Evolutionary conservation across 1,140 invertebrate species (phyloP), one percentile per base, ranked within the genome.

Genomic region (Tetraneura akinire): DNA sequence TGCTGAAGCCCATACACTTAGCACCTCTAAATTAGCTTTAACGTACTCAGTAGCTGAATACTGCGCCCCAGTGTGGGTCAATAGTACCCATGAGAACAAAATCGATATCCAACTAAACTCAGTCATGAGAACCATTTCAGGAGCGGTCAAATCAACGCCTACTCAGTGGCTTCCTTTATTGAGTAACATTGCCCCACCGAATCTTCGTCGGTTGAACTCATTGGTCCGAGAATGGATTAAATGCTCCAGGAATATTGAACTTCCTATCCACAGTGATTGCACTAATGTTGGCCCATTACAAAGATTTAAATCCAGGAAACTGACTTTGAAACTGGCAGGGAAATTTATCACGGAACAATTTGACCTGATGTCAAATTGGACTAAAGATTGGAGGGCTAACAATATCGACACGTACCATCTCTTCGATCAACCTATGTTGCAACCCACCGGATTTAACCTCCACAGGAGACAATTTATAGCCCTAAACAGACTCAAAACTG

Each of bases 1-100:
- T 6, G 42, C 42, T 45, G 42, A 45, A 6, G 42, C 42, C 42
- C 42, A 45, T 45, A 45, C 42, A 45, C 42, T 45, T 10, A 51
- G 71, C 26, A 81, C 80, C 45, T 53, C 66, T 18, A 47, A 32
- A 16, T 32, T 55, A 32, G 23, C 60, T 18, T 51, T 80, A 47
- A 42, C 26, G n/a, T 32, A 68, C 47, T 64, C 55, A 26, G 80
- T n/a, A n/a, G n/a, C n/a, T n/a, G n/a, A n/a, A n/a, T n/a, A n/a
- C n/a, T n/a, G n/a, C n/a, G n/a, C n/a, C 23, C 55, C 55, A 18
- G 64, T 80, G 8, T 80, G 64, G 64, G 21, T 16, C 42, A 64
- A 47, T 16, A 68, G 60, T 47, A 45, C 42, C 57, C 21, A 37
- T 42, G 42, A 21, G 80, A 53, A 80, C 49, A 4, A 70, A 70